Evolutionary conservation across 2,797 vertebrate genomes (phyloP), one percentile per base, ranked within the genome.

Genomic region (Gastrophryne carolinensis): DNA sequence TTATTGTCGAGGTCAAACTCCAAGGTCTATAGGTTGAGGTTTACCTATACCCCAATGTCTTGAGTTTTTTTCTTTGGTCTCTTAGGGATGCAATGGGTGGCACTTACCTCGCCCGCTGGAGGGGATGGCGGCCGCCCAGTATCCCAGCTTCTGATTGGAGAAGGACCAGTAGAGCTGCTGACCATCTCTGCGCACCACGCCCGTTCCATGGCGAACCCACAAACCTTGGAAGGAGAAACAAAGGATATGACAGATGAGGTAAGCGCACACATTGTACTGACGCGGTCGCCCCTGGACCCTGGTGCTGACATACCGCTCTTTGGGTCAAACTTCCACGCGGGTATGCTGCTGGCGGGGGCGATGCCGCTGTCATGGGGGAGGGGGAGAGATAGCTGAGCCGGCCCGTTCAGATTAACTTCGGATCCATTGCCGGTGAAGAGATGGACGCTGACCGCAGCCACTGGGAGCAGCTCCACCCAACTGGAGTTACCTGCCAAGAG

Each of bases 61-160:
- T n/a, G n/a, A n/a, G n/a, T n/a, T n/a, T n/a, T n/a, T n/a, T n/a
- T n/a, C n/a, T n/a, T n/a, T n/a, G n/a, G n/a, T n/a, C n/a, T n/a
- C n/a, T n/a, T n/a, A n/a, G n/a, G n/a, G n/a, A n/a, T n/a, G n/a
- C n/a, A n/a, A n/a, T n/a, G n/a, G n/a, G n/a, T n/a, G n/a, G n/a
- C n/a, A n/a, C 84, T 84, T 72, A 91, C 91, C 90, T 76, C 95
- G 89, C 76, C 90, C 88, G 54, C 92, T 90, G 2, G 94, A 89
- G 4, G 95, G 93, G 79, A 98, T 92, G 17, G 96, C 96, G 0
- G 97, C 97, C 1, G 94, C 90, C 97, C 97, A 98, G 83, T 97
- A 98, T 35, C 97, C 97, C 85, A 98, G 80, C 83, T 96, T 94
- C 41, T 95, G 90, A 72, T 95, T 94, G 75, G 94, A 86, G 0